Percentiles rank a stretch among this genome's conserved stretches.
Conservation (phyloP, 1,140 invertebrate species). For the Hesperophylax magnus region DNA sequence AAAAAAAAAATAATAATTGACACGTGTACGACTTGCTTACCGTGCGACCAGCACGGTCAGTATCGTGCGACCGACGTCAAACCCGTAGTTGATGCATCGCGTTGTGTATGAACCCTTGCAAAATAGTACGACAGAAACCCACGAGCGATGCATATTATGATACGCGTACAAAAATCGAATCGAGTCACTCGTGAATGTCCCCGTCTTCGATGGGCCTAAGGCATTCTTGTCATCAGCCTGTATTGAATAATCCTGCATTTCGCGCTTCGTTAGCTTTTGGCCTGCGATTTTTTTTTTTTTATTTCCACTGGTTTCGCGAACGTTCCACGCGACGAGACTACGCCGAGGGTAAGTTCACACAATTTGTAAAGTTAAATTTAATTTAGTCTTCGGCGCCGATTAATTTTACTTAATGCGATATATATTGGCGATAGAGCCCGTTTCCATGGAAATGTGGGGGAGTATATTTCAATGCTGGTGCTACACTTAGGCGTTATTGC, state of each 20-base stretch:
- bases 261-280: background rate
- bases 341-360: background rate
- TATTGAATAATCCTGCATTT: slow-evolving; percentile 33
- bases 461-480: slow-evolving; percentile 42
- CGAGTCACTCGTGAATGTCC: no score
- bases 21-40: no score
- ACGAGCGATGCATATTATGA: no score
- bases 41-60: no score
- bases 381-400: slow-evolving; percentile 45
- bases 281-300: slow-evolving; percentile 11
- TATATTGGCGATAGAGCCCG: slow-evolving; percentile 45
- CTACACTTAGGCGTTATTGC: slow-evolving; percentile 40
- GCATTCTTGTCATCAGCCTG: no score
- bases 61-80: no score
- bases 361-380: slow-evolving; percentile 48
- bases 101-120: no score
- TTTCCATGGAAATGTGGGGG: slow-evolving; percentile 37
- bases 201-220: no score
- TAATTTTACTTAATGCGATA: slow-evolving; percentile 51
- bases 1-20: no score
- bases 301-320: background rate
- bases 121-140: no score
- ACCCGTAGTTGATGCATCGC: no score
- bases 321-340: background rate
- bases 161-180: no score